Conservation (phyloP, 2,797 vertebrate species). For the Dicrostonyx torquatus region DNA sequence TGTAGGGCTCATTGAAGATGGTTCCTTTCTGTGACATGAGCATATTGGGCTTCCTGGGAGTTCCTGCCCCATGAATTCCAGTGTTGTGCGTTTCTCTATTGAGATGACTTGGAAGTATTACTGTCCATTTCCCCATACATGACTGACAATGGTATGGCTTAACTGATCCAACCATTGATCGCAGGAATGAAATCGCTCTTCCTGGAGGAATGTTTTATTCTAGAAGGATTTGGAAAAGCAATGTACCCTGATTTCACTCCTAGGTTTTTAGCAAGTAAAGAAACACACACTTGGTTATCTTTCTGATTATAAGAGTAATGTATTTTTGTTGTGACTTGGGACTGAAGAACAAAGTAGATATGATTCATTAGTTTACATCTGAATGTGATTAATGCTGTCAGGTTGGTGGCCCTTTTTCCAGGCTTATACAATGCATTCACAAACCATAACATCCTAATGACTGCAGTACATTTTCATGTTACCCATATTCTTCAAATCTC, state of each 20-base stretch:
- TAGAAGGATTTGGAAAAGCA: slow-evolving; percentile 23
- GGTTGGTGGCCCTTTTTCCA: not conserved
- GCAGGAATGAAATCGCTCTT: not conserved
- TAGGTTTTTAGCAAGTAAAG: not conserved
- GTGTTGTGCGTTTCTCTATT: not conserved
- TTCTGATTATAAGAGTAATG: slow-evolving; percentile 40
- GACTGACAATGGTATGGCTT: not conserved
- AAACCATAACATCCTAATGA: not conserved
- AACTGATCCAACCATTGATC: not conserved
- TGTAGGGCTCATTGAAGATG: not conserved
- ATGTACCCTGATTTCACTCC: not conserved
- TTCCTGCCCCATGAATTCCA: not conserved
- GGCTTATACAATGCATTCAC: not conserved
- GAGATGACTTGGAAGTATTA: not conserved
- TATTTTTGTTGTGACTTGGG: not conserved
- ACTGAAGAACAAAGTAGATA: slow-evolving; percentile 42
- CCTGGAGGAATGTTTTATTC: slow-evolving; percentile 8
- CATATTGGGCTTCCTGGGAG: not conserved
- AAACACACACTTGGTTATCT: not conserved
- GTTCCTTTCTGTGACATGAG: slow-evolving; percentile 16
- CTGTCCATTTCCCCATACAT: not conserved
- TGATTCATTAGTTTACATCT: not conserved
- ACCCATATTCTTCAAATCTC: not conserved
- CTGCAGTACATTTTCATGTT: not conserved
- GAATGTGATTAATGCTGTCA: not conserved